phyloP scores from a whole-genome alignment of 2,888 invertebrate genomes.

The Lasioglossum zephyrum region DNA sequence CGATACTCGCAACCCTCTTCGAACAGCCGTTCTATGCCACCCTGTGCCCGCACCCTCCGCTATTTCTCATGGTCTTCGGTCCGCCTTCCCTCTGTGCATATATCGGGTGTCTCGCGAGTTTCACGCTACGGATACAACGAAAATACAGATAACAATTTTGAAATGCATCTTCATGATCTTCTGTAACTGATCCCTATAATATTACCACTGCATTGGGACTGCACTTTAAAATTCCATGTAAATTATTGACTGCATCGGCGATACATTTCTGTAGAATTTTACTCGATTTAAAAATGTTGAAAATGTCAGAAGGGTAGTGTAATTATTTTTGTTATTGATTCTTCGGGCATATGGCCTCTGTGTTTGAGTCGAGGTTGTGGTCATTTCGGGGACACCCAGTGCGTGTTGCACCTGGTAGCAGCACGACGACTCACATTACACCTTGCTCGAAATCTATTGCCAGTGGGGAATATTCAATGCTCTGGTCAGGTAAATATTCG shows the following conservation, averaged over 20 bases:
- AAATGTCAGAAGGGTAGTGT: neutral
- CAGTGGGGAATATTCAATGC: slow-evolving; percentile 79
- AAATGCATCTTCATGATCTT: neutral
- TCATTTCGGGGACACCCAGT: slow-evolving; percentile 32
- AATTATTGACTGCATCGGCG: neutral
- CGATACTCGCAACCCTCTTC: slow-evolving; percentile 68
- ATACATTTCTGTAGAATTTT: neutral
- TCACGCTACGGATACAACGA: neutral
- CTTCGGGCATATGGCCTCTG: neutral
- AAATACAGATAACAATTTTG: neutral
- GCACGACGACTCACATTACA: slow-evolving; percentile 70
- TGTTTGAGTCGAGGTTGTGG: neutral
- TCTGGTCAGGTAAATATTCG: slow-evolving; percentile 81
- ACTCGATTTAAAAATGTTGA: neutral
- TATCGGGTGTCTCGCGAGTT: slow-evolving; percentile 44
- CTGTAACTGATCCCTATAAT: neutral
- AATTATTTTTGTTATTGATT: neutral
- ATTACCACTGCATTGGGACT: too few species aligned
- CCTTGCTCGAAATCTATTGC: slow-evolving; percentile 77
- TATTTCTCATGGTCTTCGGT: slow-evolving; percentile 51
- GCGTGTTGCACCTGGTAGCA: slow-evolving; percentile 14
- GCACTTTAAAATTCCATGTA: neutral
- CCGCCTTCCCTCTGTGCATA: slow-evolving; percentile 3
- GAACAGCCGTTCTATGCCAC: slow-evolving; percentile 51
- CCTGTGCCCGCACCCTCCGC: slow-evolving; percentile 23